Conservation (phyloP, 1,140 invertebrate genomes). For the Polyergus mexicanus region DNA sequence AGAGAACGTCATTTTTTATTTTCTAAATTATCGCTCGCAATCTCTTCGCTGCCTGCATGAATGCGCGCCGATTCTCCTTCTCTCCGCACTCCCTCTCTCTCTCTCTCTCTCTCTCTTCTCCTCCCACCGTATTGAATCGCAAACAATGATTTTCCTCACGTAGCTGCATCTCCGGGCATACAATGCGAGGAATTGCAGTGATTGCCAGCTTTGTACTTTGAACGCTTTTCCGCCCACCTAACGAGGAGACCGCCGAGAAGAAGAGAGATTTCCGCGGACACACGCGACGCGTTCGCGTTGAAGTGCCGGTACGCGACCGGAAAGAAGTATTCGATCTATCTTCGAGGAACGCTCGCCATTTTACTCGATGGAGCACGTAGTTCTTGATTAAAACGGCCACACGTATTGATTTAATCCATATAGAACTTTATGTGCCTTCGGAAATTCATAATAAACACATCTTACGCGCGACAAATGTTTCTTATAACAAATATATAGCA, state of each 20-base stretch:
- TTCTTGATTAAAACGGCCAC: slow-evolving; percentile 21
- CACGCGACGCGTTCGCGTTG: slow-evolving; percentile 51
- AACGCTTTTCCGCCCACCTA: slow-evolving; percentile 39
- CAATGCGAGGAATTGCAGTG: slow-evolving; percentile 74
- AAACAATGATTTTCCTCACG: slow-evolving; percentile 74
- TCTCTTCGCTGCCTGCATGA: slow-evolving; percentile 43
- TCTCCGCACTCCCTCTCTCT: too few relatives aligned
- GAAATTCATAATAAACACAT: background rate
- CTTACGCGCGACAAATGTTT: background rate
- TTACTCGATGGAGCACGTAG: slow-evolving; percentile 28
- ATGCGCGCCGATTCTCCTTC: slow-evolving; percentile 38
- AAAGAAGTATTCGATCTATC: slow-evolving; percentile 36
- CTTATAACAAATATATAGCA: background rate
- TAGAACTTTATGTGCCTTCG: background rate
- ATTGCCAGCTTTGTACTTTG: slow-evolving; percentile 71
- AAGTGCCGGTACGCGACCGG: slow-evolving; percentile 44
- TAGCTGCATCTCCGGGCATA: slow-evolving; percentile 61
- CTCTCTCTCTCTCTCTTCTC: background rate
- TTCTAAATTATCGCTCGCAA: slow-evolving; percentile 67
- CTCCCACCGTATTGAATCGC: slow-evolving; percentile 50
- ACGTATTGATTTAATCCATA: slow-evolving; percentile 11
- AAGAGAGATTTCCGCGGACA: slow-evolving; percentile 55
- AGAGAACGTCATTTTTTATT: slow-evolving; percentile 45
- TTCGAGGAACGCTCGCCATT: slow-evolving; percentile 4
- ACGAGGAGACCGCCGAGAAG: slow-evolving; percentile 34